Evolutionary conservation across 2,797 vertebrate species (phyloP), one percentile per base, ranked within the genome.

Genomic region (Parotocinclus haroldoi): DNA sequence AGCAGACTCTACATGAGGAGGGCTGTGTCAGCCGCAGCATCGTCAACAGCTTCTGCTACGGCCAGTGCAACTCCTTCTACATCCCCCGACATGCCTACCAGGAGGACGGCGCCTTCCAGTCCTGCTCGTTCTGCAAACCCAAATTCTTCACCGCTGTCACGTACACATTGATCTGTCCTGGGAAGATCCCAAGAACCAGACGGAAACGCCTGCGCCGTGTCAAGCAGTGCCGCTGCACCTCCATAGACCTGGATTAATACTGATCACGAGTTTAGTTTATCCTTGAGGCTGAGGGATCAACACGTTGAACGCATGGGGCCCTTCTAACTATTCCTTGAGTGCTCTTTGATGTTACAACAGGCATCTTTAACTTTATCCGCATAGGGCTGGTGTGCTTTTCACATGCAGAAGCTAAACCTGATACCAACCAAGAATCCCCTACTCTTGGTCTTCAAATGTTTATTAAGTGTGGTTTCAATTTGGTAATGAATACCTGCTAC

Each of bases 41-140:
- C 78, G 92, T 97, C 76, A 98, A 98, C 84, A 90, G 93, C 48
- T 98, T 98, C 78, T 98, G 96, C 83, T 98, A 98, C 0, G 96
- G 96, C 66, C 96, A 98, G 85, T 98, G 96, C 86, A 98, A 98
- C 87, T 98, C 96, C 18, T 98, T 98, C 83, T 97, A 94, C 83
- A 98, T 98, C 74, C 96, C 95, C 44, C 86, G 95, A 58, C 94
- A 97, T 0, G 82, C 93, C 48, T 92, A 93, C 75, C 92, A 90
- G 78, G 95, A 96, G 69, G 95, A 95, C 58, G 89, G 89, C 68
- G 93, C 91, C 45, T 98, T 98, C 58, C 92, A 96, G 72, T 98
- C 95, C 58, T 98, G 95, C 80, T 98, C 96, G 5, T 93, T 95
- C 77, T 98, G 96, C 83, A 96, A 93, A 78, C 96, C 95, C 52